Evolutionary conservation across 2,113 vertebrate species (phyloP), one percentile per base, ranked within the genome.

Genomic region (Toxotes chatareus): DNA sequence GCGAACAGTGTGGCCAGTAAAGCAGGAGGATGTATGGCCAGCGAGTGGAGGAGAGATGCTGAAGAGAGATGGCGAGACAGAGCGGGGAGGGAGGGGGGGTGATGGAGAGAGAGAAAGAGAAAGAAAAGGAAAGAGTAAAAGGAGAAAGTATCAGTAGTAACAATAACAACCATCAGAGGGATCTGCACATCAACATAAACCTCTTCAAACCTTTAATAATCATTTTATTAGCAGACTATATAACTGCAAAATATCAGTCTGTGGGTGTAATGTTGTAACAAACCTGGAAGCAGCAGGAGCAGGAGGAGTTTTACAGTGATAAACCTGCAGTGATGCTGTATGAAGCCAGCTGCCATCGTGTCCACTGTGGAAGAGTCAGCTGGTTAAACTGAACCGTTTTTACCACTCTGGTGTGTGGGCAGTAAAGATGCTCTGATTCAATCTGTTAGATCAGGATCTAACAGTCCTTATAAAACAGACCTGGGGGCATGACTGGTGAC

Each of bases 81-180:
- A 67, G 62, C 68, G 19, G 63, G 85, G 69, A 68, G 59, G 80
- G 44, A 62, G 51, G 1, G 59, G 38, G 42, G 51, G 38, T 47
- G 40, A 38, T 56, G 38, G 51, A 17, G 65, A 14, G 62, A 38
- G 65, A 51, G 73, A 60, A 57, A 56, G 62, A 32, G 23, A 64
- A 56, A 55, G 38, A 65, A 21, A 38, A 5, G 2, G 59, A 23
- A 21, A 12, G 44, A 21, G 32, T n/a, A 2, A 53, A 38, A 53
- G 61, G 16, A 61, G 17, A 32, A 68, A 76, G 55, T 69, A 59
- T 11, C 40, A 74, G 73, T 88, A 42, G 63, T 73, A 38, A 55
- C 76, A 71, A 19, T 56, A 27, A 44, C 36, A 36, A 68, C 91
- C 96, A 90, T 92, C 82, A 94, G 96, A 92, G 95, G 95, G 95